Evolutionary conservation across 2,113 vertebrate species (phyloP).

Genomic region (Onychorhynchus coronatus): DNA sequence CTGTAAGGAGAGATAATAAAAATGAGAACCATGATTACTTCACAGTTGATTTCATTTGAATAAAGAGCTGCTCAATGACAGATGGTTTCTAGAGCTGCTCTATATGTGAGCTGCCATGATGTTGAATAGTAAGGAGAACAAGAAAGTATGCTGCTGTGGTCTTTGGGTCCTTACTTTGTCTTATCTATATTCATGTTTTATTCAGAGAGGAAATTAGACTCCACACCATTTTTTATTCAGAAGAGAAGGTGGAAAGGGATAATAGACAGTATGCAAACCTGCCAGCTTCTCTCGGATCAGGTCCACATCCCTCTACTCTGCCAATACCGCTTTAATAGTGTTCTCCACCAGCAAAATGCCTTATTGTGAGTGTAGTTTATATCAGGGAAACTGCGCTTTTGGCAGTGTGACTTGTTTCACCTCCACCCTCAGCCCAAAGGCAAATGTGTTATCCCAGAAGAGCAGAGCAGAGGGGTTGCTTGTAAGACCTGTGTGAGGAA

Average conservation of each 20-base stretch:
- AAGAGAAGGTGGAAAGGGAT: constrained; percentile 56
- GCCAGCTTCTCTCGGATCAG: constrained; percentile 24
- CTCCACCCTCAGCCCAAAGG: background rate
- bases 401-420: background rate
- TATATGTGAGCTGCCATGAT: constrained; percentile 64
- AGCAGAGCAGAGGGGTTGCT: background rate
- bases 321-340: constrained; percentile 8
- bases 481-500: background rate
- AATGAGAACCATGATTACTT: constrained; percentile 69
- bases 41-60: constrained; percentile 69
- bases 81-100: constrained; percentile 67
- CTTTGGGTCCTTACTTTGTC: constrained; percentile 48
- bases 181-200: constrained; percentile 70
- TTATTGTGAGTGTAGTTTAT: background rate
- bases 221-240: constrained; percentile 66
- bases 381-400: background rate
- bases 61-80: constrained; percentile 60
- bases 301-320: constrained; percentile 7
- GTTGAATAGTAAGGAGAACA: constrained; percentile 61
- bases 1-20: constrained; percentile 70
- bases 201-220: constrained; percentile 66
- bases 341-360: background rate
- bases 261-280: constrained; percentile 43
- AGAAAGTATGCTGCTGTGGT: constrained; percentile 51
- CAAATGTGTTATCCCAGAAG: background rate